These are phyloP conservation scores for Carassius auratus DNA, from an alignment of 2,113 vertebrate genomes.

Conservation along the genomic window DNA sequence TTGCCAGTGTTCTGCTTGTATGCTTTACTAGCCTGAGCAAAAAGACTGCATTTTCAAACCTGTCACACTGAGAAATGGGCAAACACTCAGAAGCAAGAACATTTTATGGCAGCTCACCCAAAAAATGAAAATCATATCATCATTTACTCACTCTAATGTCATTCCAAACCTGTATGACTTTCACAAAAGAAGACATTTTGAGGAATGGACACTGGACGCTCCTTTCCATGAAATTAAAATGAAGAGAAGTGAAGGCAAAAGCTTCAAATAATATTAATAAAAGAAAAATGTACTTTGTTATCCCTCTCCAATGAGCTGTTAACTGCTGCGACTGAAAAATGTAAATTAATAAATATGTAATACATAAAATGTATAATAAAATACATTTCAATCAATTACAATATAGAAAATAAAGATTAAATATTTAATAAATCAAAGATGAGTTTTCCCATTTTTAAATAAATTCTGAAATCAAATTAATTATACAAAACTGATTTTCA, in stretches of 20 bases:
- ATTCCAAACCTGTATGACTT: neutral
- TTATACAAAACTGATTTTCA: too few relatives aligned
- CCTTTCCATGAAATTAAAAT: neutral
- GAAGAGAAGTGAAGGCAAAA: neutral
- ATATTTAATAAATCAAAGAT: too few relatives aligned
- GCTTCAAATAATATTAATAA: neutral
- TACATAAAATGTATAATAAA: too few relatives aligned
- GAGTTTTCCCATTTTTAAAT: too few relatives aligned
- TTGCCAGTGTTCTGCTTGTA: conserved; percentile 7
- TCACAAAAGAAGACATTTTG: neutral
- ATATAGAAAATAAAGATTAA: too few relatives aligned
- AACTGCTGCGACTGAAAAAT: neutral
- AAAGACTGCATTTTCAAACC: conserved; percentile 9
- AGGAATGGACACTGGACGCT: neutral
- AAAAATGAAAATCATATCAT: neutral
- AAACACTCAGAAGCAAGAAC: neutral
- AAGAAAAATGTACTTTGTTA: neutral
- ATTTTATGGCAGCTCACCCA: neutral
- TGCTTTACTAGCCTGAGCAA: conserved; percentile 16
- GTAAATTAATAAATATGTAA: too few relatives aligned
- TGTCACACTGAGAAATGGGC: neutral
- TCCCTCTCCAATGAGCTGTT: neutral
- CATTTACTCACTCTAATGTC: neutral
- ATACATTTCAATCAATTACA: too few relatives aligned
- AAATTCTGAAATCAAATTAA: too few relatives aligned